Evolutionary conservation across 2,888 invertebrate genomes (phyloP).

Genomic region (Lamproptera curius): DNA sequence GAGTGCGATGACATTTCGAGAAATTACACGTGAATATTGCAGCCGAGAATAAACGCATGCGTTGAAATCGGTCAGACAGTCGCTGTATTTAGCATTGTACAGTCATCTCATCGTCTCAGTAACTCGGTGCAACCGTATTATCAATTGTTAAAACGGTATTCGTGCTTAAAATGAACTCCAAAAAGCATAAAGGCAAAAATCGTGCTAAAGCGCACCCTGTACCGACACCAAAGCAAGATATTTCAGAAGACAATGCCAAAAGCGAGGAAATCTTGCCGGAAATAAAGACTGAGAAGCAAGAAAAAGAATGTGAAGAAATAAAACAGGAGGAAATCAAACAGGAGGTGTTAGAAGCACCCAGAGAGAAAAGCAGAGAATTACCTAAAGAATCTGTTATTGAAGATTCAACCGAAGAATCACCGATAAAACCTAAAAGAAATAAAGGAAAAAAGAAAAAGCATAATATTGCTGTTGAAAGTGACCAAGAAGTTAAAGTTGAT

Average conservation of each 20-base stretch:
- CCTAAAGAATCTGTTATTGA: slow-evolving; percentile 5
- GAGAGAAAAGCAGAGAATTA: slow-evolving; percentile 13
- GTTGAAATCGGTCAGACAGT: slow-evolving; percentile 60
- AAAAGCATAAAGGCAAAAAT: slow-evolving; percentile 63
- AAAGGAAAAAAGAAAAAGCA: slow-evolving; percentile 64
- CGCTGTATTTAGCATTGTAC: slow-evolving; percentile 57
- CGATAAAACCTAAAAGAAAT: slow-evolving; percentile 69
- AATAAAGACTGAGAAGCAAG: background rate
- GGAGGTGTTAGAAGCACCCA: background rate
- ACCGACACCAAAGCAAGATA: slow-evolving; percentile 21
- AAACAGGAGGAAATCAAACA: background rate
- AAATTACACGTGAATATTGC: slow-evolving; percentile 47
- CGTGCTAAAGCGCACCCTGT: slow-evolving; percentile 37
- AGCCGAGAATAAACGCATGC: slow-evolving; percentile 57
- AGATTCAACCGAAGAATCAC: slow-evolving; percentile 35
- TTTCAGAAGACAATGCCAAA: slow-evolving; percentile 8
- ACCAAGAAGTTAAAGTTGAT: slow-evolving; percentile 27
- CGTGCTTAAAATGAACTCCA: slow-evolving; percentile 50
- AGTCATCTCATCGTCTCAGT: slow-evolving; percentile 37
- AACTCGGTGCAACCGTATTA: slow-evolving; percentile 3
- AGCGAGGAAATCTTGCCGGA: slow-evolving; percentile 14
- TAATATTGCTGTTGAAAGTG: slow-evolving; percentile 30
- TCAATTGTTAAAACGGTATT: background rate
- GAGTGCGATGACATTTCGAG: slow-evolving; percentile 56
- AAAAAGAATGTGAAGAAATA: slow-evolving; percentile 14